These are phyloP conservation scores for Erinaceus europaeus DNA, from an alignment of 2,113 vertebrate species.

Conservation along the genomic window DNA sequence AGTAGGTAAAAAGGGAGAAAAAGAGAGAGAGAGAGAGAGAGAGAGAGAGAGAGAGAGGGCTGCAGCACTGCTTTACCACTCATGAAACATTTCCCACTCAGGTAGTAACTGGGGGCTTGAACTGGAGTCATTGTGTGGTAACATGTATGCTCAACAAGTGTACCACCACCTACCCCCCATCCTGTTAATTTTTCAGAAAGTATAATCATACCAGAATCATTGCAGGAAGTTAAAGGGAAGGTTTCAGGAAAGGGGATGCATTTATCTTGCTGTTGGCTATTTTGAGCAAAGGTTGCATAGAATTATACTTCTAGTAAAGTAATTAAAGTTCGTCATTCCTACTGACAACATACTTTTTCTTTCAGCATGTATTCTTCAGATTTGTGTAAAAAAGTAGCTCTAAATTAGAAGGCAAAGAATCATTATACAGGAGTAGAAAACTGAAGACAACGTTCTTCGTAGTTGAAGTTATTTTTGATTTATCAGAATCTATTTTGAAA, in stretches of 20 bases:
- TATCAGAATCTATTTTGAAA: constrained; percentile 29
- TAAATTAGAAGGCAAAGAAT: constrained; percentile 4
- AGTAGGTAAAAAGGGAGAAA: no score
- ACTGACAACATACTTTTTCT: not conserved
- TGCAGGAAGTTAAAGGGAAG: not conserved
- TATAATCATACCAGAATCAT: not conserved
- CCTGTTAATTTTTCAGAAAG: not conserved
- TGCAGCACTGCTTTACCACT: no score
- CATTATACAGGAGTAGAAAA: constrained; percentile 36
- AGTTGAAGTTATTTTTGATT: not conserved
- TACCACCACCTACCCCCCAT: no score
- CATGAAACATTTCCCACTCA: no score
- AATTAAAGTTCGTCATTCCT: constrained; percentile 41
- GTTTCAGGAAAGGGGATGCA: not conserved
- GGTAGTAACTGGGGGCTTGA: no score
- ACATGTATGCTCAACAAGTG: no score
- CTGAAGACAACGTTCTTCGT: not conserved
- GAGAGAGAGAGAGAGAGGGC: no score
- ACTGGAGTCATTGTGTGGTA: no score
- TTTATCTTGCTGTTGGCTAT: constrained; percentile 8
- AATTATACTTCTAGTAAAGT: constrained; percentile 9
- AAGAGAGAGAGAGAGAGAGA: no score
- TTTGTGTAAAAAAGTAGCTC: constrained; percentile 36
- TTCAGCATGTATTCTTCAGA: constrained; percentile 21
- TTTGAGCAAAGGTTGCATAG: not conserved